Evolutionary conservation across 1,140 invertebrate genomes (phyloP), one percentile per base, ranked within the genome.

Genomic region (Stegodyphus mimosarum): DNA sequence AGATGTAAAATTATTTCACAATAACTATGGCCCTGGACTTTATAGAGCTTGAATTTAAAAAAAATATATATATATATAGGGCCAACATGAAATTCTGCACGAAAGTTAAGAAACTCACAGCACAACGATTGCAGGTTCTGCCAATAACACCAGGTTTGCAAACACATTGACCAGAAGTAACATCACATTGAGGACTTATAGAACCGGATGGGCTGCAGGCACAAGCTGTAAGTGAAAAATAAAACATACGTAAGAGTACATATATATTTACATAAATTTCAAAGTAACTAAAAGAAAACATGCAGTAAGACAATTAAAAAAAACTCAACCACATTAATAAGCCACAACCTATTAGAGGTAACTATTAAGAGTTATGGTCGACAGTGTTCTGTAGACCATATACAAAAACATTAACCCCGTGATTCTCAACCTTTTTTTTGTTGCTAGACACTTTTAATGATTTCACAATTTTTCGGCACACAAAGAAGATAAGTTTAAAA

Each of bases 141-240:
- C 98, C 98, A 4, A 93, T 92, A 88, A 95, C 97, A 83, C 94
- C 94, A 2, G 93, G 91, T 71, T 94, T 94, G 90, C 98, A 99
- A 53, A 93, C 91, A 90, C 98, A 99, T 89, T 97, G 94, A 0
- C 98, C 98, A 18, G 93, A 95, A n/a, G 93, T 92, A 63, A 94
- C 93, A 90, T 99, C 94, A 91, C 98, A 99, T 66, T 94, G 93
- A 66, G 92, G 91, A 17, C 92, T 79, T 83, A 93, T 90, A 2
- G 96, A 94, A 7, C 97, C 97, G 64, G 93, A 88, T 50, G 89
- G 88, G 88, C 95, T 94, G 90, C 96, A 98, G 72, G 94, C 93
- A 88, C 96, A 97, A 69, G 94, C 92, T 92, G 90, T 15, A 90
- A 91, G 18, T 52, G 2, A 71, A 15, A 33, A 71, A 71, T 13